A percentile compares a stretch with the other conserved stretches of the same genome.
These are phyloP conservation scores for Sympetrum striolatum DNA, from an alignment of 2,888 invertebrate species.

Conservation along the genomic window DNA sequence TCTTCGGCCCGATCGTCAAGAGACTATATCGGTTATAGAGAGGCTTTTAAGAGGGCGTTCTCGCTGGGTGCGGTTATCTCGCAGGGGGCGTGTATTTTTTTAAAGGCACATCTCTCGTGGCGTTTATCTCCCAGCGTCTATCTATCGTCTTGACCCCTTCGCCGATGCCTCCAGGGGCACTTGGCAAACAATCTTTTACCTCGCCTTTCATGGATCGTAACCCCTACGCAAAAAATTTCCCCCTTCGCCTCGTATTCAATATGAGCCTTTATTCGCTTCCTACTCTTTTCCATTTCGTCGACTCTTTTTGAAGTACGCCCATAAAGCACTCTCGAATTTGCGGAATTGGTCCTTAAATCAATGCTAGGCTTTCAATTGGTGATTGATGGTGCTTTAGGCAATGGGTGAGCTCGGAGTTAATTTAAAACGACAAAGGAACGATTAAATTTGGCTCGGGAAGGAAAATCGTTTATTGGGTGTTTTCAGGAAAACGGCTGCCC, in stretches of 20 bases:
- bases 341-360: neutral
- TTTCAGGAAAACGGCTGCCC: neutral
- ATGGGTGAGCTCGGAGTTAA: neutral
- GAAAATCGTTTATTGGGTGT: neutral
- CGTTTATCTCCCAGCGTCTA: neutral
- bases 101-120: neutral
- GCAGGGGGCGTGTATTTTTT: constrained; percentile 16
- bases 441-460: neutral
- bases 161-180: neutral
- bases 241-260: neutral
- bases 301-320: no score
- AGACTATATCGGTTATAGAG: neutral
- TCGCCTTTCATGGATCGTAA: neutral
- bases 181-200: constrained; percentile 25
- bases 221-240: neutral
- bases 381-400: neutral
- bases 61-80: neutral
- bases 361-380: neutral
- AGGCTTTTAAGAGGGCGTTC: neutral
- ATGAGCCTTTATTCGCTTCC: neutral
- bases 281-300: neutral
- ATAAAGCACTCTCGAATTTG: neutral
- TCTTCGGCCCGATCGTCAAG: neutral
- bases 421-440: neutral
- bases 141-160: constrained; percentile 35